Percentiles rank a stretch among this genome's conserved stretches.
Conservation (phyloP, 2,797 vertebrate genomes). For the Notolabrus celidotus region DNA sequence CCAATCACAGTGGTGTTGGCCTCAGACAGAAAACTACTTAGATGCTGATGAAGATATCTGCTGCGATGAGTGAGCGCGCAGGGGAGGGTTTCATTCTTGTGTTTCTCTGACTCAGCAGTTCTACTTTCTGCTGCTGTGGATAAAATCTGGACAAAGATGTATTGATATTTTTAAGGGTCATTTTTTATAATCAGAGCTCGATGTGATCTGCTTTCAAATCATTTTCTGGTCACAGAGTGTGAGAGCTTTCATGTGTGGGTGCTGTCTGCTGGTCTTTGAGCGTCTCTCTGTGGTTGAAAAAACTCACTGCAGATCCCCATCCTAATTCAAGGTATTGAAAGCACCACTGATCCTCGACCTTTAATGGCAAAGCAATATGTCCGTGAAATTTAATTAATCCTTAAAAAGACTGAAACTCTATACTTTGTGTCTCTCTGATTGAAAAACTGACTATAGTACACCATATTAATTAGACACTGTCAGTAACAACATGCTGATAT, state of each 20-base stretch:
- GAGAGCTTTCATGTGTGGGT: neutral
- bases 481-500: too few relatives aligned
- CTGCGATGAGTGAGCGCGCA: slow-evolving; percentile 20
- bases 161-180: slow-evolving; percentile 29
- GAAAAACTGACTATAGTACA: too few relatives aligned
- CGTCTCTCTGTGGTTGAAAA: slow-evolving; percentile 69
- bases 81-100: slow-evolving; percentile 25
- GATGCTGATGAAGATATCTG: slow-evolving; percentile 57
- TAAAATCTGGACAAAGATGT: slow-evolving; percentile 37
- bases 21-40: slow-evolving; percentile 43
- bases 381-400: too few relatives aligned
- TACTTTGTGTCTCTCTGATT: too few relatives aligned
- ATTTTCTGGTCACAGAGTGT: neutral
- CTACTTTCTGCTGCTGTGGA: slow-evolving; percentile 16
- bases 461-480: too few relatives aligned
- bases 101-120: slow-evolving; percentile 34
- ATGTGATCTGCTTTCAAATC: slow-evolving; percentile 23
- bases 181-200: slow-evolving; percentile 35
- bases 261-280: slow-evolving; percentile 56
- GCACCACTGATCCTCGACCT: too few relatives aligned
- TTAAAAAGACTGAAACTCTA: too few relatives aligned
- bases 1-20: slow-evolving; percentile 33
- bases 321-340: neutral
- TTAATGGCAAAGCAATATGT: too few relatives aligned
- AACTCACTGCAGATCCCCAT: slow-evolving; percentile 42